Evolutionary conservation across 2,888 invertebrate genomes (phyloP), one percentile per base, ranked within the genome.

Genomic region (Sialis lutaria): DNA sequence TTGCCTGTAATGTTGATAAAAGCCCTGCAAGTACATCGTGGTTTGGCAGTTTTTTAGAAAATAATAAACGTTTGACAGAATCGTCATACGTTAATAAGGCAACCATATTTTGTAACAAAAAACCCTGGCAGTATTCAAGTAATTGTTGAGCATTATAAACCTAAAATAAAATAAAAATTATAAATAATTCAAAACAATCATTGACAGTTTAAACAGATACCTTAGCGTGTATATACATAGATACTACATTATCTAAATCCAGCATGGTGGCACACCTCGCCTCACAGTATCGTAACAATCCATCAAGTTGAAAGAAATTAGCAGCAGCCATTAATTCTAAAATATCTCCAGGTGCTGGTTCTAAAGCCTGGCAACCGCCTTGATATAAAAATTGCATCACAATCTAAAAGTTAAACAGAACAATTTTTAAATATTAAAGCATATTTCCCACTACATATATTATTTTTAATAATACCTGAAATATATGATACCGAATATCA

Each of bases 321-420:
- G 91, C 89, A 0, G 91, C 91, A 1, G 90, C 89, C 76, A 92
- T 82, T 45, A 92, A 68, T 61, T 91, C 90, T 52, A 91, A 66
- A 44, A 91, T 83, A 58, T 90, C 90, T 48, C 75, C 74, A 50
- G 82, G 80, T 5, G 83, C 80, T 3, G 88, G 81, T 53, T 83
- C 80, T 47, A 89, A 67, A 1, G 78, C 77, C 45, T 79, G 76
- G 59, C 87, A 88, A 12, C 89, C 88, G 5, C 91, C 91, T 56
- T 88, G 86, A 66, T 92, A 92, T 45, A 92, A 70, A 65, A 87
- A 91, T 64, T 90, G 87, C 90, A 92, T 91, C 33, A 88, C 85
- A 73, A 89, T 76, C 87, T 88, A 61, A 40, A 64, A 66, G 53
- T 50, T 42, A 45, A 9, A 46, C 30, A 44, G n/a, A 40, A 46